Evolutionary conservation across 2,113 vertebrate species (phyloP).

Genomic region (Alectura lathami): DNA sequence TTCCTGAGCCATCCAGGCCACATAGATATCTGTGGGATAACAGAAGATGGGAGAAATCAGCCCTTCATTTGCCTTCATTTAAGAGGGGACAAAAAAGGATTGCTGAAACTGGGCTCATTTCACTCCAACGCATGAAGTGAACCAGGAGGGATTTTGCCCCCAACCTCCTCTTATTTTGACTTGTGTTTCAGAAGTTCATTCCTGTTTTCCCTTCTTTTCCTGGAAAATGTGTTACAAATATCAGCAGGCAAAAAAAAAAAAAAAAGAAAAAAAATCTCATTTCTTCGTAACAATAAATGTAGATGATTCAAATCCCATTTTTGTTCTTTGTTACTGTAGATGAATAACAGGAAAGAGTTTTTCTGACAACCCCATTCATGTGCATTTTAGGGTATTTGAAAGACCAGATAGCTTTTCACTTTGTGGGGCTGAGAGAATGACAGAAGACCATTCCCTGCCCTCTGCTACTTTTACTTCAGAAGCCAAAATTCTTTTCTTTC

Average conservation of each 20-base stretch:
- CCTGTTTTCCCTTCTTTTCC: not conserved
- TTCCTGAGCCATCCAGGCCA: constrained; percentile 88
- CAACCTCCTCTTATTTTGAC: not conserved
- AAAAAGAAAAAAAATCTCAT: not conserved
- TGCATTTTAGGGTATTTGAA: not conserved
- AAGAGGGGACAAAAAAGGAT: not conserved
- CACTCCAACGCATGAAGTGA: not conserved
- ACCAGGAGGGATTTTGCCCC: not conserved
- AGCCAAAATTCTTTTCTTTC: not conserved
- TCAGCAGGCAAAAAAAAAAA: not conserved
- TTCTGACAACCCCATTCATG: not conserved
- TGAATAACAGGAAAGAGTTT: not conserved
- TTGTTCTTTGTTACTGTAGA: not conserved
- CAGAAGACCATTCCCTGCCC: not conserved
- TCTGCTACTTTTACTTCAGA: not conserved
- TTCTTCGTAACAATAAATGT: not conserved
- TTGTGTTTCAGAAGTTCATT: not conserved
- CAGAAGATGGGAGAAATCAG: not conserved
- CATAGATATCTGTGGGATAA: constrained; percentile 85
- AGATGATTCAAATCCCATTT: not conserved
- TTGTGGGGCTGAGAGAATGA: not conserved
- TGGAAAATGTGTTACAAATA: not conserved
- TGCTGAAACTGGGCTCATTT: not conserved
- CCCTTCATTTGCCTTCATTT: not conserved
- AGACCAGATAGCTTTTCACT: not conserved